A percentile compares a stretch with the other conserved stretches of the same genome.
Evolutionary conservation across 2,797 vertebrate species (phyloP).

Genomic region (Sphaeramia orbicularis): DNA sequence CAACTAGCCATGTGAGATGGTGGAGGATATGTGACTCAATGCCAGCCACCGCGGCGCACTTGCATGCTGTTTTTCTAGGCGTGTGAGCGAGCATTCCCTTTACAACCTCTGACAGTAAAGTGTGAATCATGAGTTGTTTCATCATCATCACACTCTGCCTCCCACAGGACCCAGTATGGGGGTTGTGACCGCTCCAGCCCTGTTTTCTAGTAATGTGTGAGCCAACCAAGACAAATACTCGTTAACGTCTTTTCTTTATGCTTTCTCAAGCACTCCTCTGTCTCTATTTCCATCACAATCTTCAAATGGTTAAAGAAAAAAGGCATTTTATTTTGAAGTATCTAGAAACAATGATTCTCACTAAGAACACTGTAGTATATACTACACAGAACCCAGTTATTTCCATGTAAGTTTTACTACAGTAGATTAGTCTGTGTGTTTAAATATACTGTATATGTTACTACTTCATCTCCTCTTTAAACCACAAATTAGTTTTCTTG

Average conservation of each 20-base stretch:
- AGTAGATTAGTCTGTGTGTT: not conserved
- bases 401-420: not conserved
- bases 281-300: conserved; percentile 20
- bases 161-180: conserved; percentile 51
- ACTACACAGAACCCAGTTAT: not conserved
- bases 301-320: not conserved
- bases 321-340: not conserved
- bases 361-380: too few species aligned
- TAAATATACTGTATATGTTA: conserved; percentile 1
- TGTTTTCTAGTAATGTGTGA: conserved; percentile 73
- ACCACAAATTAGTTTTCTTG: conserved; percentile 2
- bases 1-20: conserved; percentile 28
- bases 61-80: conserved; percentile 45
- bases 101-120: conserved; percentile 78
- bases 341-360: not conserved
- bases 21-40: conserved; percentile 59
- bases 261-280: conserved; percentile 7
- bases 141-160: conserved; percentile 68
- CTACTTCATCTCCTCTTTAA: conserved; percentile 1
- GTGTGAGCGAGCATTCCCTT: conserved; percentile 65
- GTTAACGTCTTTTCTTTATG: conserved; percentile 14
- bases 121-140: conserved; percentile 80
- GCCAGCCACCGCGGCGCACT: conserved; percentile 29
- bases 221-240: conserved; percentile 24
- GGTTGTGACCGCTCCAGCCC: conserved; percentile 57